Evolutionary conservation across 2,113 vertebrate genomes (phyloP).

Genomic region (Grammatotria lemairii): DNA sequence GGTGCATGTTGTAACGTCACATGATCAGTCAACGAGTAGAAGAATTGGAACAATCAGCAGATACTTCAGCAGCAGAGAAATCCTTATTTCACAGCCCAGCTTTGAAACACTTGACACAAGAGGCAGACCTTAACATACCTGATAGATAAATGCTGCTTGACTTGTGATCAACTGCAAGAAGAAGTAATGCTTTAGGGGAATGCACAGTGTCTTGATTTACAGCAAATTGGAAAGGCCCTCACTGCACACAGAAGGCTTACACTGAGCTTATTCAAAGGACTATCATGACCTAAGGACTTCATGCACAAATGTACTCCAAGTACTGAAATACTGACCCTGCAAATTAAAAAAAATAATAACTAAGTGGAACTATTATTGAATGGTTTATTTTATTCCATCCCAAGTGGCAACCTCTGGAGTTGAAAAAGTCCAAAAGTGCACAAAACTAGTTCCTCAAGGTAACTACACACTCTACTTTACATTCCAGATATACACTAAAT

Average conservation of each 20-base stretch:
- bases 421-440: neutral
- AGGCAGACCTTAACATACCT: slow-evolving; percentile 66
- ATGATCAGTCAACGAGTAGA: slow-evolving; percentile 31
- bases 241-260: slow-evolving; percentile 9
- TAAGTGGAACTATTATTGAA: neutral
- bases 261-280: neutral
- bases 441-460: neutral
- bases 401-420: neutral
- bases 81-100: slow-evolving; percentile 35
- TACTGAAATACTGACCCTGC: neutral
- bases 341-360: neutral
- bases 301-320: neutral
- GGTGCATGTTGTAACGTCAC: neutral
- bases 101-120: slow-evolving; percentile 24
- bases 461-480: neutral
- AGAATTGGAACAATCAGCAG: slow-evolving; percentile 37
- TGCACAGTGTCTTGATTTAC: slow-evolving; percentile 33
- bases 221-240: slow-evolving; percentile 2
- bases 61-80: slow-evolving; percentile 2
- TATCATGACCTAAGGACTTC: neutral
- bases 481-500: neutral
- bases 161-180: slow-evolving; percentile 71
- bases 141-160: slow-evolving; percentile 60
- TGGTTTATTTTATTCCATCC: neutral
- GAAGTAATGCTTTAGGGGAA: slow-evolving; percentile 64